Evolutionary conservation across 2,113 vertebrate species (phyloP).

Genomic region (Gnathochromis pfefferi): DNA sequence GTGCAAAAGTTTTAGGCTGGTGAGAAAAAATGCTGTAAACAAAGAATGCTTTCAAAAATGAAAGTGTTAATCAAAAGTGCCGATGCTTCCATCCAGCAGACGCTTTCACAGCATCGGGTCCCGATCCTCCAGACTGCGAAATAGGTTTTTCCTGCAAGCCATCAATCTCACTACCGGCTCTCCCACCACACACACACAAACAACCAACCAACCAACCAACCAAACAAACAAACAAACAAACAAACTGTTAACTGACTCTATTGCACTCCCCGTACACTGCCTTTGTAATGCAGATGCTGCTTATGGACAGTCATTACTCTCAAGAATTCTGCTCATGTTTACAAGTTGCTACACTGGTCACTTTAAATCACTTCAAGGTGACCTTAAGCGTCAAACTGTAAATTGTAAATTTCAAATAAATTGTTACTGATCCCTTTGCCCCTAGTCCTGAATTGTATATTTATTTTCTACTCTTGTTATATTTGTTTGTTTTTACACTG

Average conservation of each 20-base stretch:
- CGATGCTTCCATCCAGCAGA: not conserved
- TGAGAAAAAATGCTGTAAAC: not conserved
- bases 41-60: not conserved
- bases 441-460: not conserved
- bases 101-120: not conserved
- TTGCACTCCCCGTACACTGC: not conserved
- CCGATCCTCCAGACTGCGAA: not conserved
- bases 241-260: not conserved
- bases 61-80: not conserved
- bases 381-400: not conserved
- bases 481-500: not conserved
- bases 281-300: not conserved
- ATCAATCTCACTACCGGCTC: not conserved
- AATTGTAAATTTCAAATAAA: not conserved
- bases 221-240: no score
- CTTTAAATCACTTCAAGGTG: not conserved
- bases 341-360: not conserved
- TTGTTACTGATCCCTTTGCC: not conserved
- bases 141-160: not conserved
- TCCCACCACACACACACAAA: no score
- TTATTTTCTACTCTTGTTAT: not conserved
- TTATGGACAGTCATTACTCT: not conserved
- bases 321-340: not conserved
- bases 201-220: no score
- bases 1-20: not conserved